These are phyloP conservation scores for Drosophila subobscura DNA, from an alignment of 1,140 invertebrate genomes.

Conservation along the genomic window DNA sequence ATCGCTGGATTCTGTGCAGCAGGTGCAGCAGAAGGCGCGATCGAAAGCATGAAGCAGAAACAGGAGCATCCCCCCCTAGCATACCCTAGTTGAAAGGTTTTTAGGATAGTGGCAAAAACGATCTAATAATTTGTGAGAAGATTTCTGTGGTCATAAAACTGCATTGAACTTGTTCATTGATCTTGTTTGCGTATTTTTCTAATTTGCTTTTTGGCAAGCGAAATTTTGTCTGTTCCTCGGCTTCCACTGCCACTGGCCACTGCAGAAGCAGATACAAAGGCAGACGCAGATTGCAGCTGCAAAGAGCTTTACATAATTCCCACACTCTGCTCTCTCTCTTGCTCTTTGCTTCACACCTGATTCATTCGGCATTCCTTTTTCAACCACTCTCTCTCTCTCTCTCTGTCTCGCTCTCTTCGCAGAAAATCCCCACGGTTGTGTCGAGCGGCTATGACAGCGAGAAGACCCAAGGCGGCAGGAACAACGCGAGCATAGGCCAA, in stretches of 20 bases:
- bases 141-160: constrained; percentile 46
- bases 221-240: constrained; percentile 25
- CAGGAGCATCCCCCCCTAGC: constrained; percentile 12
- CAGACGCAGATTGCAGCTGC: constrained; percentile 20
- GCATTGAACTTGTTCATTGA: constrained; percentile 62
- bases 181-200: constrained; percentile 53
- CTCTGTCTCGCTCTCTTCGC: constrained; percentile 52
- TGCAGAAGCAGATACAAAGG: no score
- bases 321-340: constrained; percentile 11
- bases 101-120: constrained; percentile 25
- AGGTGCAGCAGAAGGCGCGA: constrained; percentile 56
- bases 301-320: constrained; percentile 45
- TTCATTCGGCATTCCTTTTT: constrained; percentile 36
- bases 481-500: constrained; percentile 73
- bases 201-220: constrained; percentile 29
- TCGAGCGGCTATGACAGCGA: constrained; percentile 81
- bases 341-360: constrained; percentile 12
- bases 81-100: constrained; percentile 47
- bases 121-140: constrained; percentile 38
- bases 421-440: constrained; percentile 83
- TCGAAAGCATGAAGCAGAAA: constrained; percentile 41
- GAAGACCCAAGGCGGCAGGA: constrained; percentile 76
- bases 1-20: constrained; percentile 54
- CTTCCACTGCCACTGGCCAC: not conserved
- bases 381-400: constrained; percentile 8